Evolutionary conservation across 2,888 invertebrate genomes (phyloP), one percentile per base, ranked within the genome.

Genomic region (Hirtodrosophila confusa): DNA sequence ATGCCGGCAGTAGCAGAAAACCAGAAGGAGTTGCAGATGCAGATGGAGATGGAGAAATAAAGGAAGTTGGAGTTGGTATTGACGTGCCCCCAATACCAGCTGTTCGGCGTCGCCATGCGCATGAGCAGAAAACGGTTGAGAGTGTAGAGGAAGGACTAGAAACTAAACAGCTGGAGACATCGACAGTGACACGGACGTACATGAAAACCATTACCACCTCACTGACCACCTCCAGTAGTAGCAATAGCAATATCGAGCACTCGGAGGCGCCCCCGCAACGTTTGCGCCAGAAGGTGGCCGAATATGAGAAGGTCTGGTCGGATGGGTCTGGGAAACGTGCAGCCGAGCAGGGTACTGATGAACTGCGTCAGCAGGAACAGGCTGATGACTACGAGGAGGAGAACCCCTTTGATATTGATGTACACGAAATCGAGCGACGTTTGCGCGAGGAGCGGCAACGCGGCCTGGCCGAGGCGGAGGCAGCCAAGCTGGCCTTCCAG

Each of bases 291-390:
- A 94, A 95, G 82, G 96, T 96, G 79, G 94, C 93, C 78, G 95
- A 96, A 90, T 96, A 95, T 92, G 96, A 96, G 91, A 95, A 95
- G 92, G 94, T 96, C 74, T 96, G 95, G 95, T 93, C 94, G 67
- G 94, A 94, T 24, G 75, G 89, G 41, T 64, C 80, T 2, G 56
- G 57, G 37, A 89, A 88, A 60, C 78, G 86, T 35, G 64, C 88
- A 24, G 89, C 92, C 70, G 90, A 90, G 1, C 76, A 83, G 37
- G 76, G 75, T 8, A 76, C 86, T 7, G 91, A 88, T 57, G 86
- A 92, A 12, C 54, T 89, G 65, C 78, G 79, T 3, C 64, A 74
- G 85, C 60, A 57, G 53, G 5, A 27, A 27, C 69, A 82, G 6
- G 55, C 65, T 8, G 83, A 69, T 70, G 85, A 82, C 72, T 74